phyloP scores from a whole-genome alignment of 2,888 invertebrate species.

The Lamellibrachia satsuma region DNA sequence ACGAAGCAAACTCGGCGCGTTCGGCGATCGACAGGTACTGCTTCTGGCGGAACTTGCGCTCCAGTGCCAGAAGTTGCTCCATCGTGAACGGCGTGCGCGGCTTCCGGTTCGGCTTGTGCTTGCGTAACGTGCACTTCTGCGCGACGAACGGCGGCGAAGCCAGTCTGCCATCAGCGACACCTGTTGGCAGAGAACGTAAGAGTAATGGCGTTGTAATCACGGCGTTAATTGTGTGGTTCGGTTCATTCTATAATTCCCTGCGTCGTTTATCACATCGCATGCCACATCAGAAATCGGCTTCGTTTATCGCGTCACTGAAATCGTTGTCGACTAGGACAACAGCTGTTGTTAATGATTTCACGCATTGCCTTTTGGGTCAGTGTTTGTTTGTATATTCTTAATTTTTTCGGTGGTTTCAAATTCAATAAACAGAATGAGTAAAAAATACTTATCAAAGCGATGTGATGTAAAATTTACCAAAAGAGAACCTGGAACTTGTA shows the following conservation, averaged over 20 bases:
- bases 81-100: constrained; percentile 93
- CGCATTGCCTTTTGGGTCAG: neutral
- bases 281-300: neutral
- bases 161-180: neutral
- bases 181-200: neutral
- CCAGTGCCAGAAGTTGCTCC: constrained; percentile 85
- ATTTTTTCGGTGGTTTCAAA: too few relatives aligned
- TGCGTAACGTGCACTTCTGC: constrained; percentile 73
- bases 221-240: neutral
- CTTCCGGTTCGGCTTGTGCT: constrained; percentile 91
- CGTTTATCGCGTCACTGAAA: neutral
- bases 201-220: neutral
- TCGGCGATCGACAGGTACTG: constrained; percentile 92
- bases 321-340: neutral
- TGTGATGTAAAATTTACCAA: too few relatives aligned
- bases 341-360: neutral
- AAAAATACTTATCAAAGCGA: too few relatives aligned
- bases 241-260: neutral
- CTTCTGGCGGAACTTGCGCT: constrained; percentile 89
- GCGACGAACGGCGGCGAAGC: constrained; percentile 49
- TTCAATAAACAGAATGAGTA: too few relatives aligned
- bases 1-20: constrained; percentile 88
- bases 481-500: too few relatives aligned
- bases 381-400: too few relatives aligned
- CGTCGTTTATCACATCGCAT: neutral